Base-by-base conservation (phyloP, 2,797 vertebrate species). In the Sebastes diploproa region DNA sequence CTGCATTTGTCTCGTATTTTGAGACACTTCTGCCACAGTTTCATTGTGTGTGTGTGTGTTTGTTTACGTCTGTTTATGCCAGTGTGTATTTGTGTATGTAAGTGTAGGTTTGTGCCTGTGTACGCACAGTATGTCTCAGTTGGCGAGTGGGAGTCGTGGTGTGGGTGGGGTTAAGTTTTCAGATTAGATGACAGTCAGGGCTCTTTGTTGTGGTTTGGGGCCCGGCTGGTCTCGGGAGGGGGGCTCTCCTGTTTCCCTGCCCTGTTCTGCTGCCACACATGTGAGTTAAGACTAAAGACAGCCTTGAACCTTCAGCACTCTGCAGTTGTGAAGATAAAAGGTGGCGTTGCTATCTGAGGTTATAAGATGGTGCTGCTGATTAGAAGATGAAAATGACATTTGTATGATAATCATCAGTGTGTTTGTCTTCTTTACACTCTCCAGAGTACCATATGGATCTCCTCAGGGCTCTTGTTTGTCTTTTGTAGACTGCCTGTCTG, bases 121-220 rank as follows among this genome's bases (percentile, higher is more conserved):
- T 71, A 29, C 8, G 20, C 23, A n/a, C 46, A 52, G 56, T 77
- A 4, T 64, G 68, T 80, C 22, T 60, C 54, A n/a, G 25, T 61
- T 32, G 65, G 67, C 54, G 61, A 69, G 81, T 85, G 76, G 77
- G 87, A 75, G 77, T 81, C n/a, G 7, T 9, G 77, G 68, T 56
- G 83, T 89, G 84, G 90, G 88, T 79, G 78, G 77, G 86, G 84
- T 59, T 91, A 80, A 56, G 86, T 82, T 90, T 89, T 89, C 78
- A 87, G 75, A 85, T 86, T 70, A 76, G 86, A 90, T 92, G 90
- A 89, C 80, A 88, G 85, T 80, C 82, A 8, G 58, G 71, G 34
- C 23, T 27, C 91, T 94, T 91, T 94, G 88, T 95, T 92, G 91
- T 93, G 92, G 90, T 90, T 79, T 71, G 67, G 82, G 91, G 73